Evolutionary conservation across 2,797 vertebrate genomes (phyloP).

Genomic region (Halcyon smyrnensis): DNA sequence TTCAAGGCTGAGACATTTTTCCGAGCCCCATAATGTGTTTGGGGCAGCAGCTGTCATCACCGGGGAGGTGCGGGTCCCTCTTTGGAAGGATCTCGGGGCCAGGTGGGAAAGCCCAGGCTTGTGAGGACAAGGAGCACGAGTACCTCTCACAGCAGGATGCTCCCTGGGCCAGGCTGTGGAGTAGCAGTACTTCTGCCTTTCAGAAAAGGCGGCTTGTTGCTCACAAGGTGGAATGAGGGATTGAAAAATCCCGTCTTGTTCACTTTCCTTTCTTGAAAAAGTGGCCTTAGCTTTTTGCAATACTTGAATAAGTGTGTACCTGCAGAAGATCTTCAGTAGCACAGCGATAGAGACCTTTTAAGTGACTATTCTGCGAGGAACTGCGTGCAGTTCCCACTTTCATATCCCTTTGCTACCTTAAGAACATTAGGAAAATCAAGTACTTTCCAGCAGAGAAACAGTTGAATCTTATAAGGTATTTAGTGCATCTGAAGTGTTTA

Average conservation of each 20-base stretch:
- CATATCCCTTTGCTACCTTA: constrained; percentile 79
- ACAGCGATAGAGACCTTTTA: constrained; percentile 76
- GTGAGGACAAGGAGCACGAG: constrained; percentile 32
- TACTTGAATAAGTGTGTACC: constrained; percentile 85
- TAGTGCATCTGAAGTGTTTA: constrained; percentile 81
- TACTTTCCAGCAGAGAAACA: constrained; percentile 74
- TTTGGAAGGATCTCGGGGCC: constrained; percentile 53
- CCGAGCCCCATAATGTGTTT: constrained; percentile 50
- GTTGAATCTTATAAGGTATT: constrained; percentile 74
- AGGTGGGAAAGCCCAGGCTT: constrained; percentile 64
- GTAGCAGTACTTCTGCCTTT: constrained; percentile 41
- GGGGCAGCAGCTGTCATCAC: constrained; percentile 12
- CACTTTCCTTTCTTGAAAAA: constrained; percentile 82
- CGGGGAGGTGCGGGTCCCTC: constrained; percentile 42
- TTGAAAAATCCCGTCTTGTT: constrained; percentile 73
- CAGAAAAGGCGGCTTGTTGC: constrained; percentile 65
- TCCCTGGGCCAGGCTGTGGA: constrained; percentile 61
- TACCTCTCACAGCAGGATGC: constrained; percentile 41
- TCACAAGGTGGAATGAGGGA: constrained; percentile 67
- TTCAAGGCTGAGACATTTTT: constrained; percentile 47
- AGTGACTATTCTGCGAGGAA: constrained; percentile 73
- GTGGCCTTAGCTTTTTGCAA: constrained; percentile 88
- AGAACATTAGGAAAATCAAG: constrained; percentile 72
- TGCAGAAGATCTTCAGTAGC: constrained; percentile 79
- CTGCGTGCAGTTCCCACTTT: constrained; percentile 63